Conservation (phyloP, 2,888 invertebrate species). For the Azorinus chamasolen region DNA sequence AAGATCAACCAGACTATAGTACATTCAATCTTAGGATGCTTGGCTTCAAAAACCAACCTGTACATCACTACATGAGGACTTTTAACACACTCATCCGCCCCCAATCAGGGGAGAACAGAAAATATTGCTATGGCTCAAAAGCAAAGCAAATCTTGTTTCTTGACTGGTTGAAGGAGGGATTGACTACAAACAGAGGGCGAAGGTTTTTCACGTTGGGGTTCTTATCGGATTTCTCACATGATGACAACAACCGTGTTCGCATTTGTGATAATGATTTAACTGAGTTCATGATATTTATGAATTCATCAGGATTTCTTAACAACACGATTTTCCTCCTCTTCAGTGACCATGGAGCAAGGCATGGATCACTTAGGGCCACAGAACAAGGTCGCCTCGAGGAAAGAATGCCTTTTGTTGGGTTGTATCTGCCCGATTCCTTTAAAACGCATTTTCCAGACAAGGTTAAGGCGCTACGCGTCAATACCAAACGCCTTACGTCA, state of each 20-base stretch:
- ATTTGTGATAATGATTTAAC: slow-evolving; percentile 92
- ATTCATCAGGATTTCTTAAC: slow-evolving; percentile 89
- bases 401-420: slow-evolving; percentile 94
- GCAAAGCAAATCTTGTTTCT: slow-evolving; percentile 89
- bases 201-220: slow-evolving; percentile 95
- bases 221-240: slow-evolving; percentile 95
- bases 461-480: slow-evolving; percentile 88
- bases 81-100: slow-evolving; percentile 90
- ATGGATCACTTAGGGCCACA: slow-evolving; percentile 93
- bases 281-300: slow-evolving; percentile 88
- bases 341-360: slow-evolving; percentile 96
- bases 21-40: slow-evolving; percentile 96
- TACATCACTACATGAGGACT: slow-evolving; percentile 95
- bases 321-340: slow-evolving; percentile 94
- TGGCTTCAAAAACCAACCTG: slow-evolving; percentile 94
- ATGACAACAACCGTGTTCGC: slow-evolving; percentile 93
- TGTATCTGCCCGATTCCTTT: slow-evolving; percentile 92
- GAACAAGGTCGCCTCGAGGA: slow-evolving; percentile 97
- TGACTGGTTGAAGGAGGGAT: slow-evolving; percentile 87
- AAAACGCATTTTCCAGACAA: slow-evolving; percentile 89
- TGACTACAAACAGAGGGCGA: slow-evolving; percentile 89
- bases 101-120: slow-evolving; percentile 55
- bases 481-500: slow-evolving; percentile 91
- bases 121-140: slow-evolving; percentile 90
- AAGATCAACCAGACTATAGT: slow-evolving; percentile 94